A percentile compares a stretch with the other conserved stretches of the same genome.
Conservation (phyloP, 2,888 invertebrate species). For the Ectobius pallidus region DNA sequence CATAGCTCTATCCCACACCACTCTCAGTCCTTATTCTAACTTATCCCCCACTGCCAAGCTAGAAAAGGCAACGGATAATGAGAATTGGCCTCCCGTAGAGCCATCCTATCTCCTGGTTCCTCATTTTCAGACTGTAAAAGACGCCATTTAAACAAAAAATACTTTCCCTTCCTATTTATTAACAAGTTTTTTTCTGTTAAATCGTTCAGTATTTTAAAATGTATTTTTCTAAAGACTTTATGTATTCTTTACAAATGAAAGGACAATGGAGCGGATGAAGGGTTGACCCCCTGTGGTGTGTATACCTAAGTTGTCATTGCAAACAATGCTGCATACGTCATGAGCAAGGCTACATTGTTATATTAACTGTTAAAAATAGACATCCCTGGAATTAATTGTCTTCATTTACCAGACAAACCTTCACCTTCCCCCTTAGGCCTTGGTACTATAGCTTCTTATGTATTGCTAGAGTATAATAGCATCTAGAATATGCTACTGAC, state of each 20-base stretch:
- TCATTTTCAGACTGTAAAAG: slow-evolving; percentile 17
- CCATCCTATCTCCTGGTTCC: neutral
- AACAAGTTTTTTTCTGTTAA: neutral
- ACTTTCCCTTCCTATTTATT: neutral
- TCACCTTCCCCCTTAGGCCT: neutral
- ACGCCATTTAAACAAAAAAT: too few relatives aligned
- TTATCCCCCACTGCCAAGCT: neutral
- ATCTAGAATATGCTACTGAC: neutral
- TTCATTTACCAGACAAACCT: neutral
- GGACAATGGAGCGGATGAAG: neutral
- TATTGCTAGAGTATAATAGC: too few relatives aligned
- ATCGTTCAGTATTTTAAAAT: neutral
- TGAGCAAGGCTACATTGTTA: neutral
- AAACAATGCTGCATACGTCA: neutral
- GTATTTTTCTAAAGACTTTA: neutral
- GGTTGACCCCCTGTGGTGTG: neutral
- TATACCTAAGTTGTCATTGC: neutral
- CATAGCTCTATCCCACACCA: neutral
- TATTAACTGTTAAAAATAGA: neutral
- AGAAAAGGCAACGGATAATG: slow-evolving; percentile 26
- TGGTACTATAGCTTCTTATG: neutral
- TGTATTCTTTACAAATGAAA: neutral
- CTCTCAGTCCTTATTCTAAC: neutral
- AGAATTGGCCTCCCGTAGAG: slow-evolving; percentile 14
- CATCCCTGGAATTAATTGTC: slow-evolving; percentile 16